Evolutionary conservation across 2,797 vertebrate species (phyloP), one percentile per base, ranked within the genome.

Genomic region (Notolabrus celidotus): DNA sequence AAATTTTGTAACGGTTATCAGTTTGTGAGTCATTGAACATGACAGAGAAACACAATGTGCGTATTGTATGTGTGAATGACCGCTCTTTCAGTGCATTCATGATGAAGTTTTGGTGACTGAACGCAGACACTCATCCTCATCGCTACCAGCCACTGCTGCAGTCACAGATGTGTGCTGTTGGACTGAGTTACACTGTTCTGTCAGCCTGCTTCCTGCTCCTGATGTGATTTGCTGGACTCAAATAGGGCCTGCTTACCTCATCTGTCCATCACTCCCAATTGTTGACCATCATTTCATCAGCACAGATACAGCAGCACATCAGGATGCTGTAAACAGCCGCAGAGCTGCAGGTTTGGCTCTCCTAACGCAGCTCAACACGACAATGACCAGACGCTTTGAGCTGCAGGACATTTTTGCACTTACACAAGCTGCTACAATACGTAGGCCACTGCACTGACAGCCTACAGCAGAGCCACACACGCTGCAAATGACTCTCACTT

Each of bases 211-310:
- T 90, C 85, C 80, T 74, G 47, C 14, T 66, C 42, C 75, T 89
- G 80, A 91, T 91, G 76, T 45, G 41, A 90, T 93, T 92, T 89
- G 63, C 77, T 14, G 41, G 69, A 34, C 53, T 74, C 73, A 63
- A 85, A 79, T 62, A 36, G 55, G 61, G 39, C 76, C 74, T 47
- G 79, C 55, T 85, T 68, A 66, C 76, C 73, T 88, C 78, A 82
- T 79, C 84, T 49, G 61, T 69, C 71, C 8, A 53, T 85, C 79
- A 61, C 76, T 74, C 86, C 79, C 39, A 43, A 19, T 51, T 8
- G 22, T 60, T 39, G 22, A 55, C 59, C 70, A 69, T 71, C 59
- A 31, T 67, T 72, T 81, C 56, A 77, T 75, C 54, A 46, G 53
- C 7, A n/a, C 19, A 56, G 71, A 76, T 20, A 20, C 45, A 67